phyloP scores from a whole-genome alignment of 2,888 invertebrate species.

The Lamellibrachia satsuma region DNA sequence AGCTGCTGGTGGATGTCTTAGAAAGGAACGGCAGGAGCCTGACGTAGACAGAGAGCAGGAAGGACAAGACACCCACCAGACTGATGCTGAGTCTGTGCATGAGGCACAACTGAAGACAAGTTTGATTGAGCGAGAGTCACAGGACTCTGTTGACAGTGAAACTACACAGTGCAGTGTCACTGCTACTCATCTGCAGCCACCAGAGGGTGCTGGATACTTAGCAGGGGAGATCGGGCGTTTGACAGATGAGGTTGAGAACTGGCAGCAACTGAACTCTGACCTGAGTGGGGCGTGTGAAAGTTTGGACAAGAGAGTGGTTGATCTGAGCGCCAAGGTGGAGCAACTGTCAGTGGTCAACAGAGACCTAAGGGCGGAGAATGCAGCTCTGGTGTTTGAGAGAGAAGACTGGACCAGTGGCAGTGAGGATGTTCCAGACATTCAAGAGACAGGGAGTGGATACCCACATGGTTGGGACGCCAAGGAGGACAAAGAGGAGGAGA shows the following conservation, averaged over 20 bases:
- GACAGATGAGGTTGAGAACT: background rate
- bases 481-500: background rate
- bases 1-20: background rate
- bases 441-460: background rate
- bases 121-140: background rate
- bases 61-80: background rate
- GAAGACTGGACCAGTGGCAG: background rate
- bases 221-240: background rate
- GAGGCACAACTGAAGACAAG: background rate
- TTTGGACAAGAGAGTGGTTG: background rate
- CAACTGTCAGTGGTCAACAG: background rate
- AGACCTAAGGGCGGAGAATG: conserved; percentile 8
- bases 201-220: too few species aligned
- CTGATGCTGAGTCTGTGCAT: background rate
- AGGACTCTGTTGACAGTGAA: background rate
- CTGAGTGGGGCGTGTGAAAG: background rate
- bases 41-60: conserved; percentile 21
- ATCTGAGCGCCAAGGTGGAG: background rate
- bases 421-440: background rate
- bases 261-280: background rate
- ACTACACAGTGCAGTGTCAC: background rate
- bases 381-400: background rate
- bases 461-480: background rate
- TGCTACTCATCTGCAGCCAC: background rate
- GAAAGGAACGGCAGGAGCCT: background rate